Evolutionary conservation across 1,140 invertebrate species (phyloP).

Genomic region (Megalopta genalis): DNA sequence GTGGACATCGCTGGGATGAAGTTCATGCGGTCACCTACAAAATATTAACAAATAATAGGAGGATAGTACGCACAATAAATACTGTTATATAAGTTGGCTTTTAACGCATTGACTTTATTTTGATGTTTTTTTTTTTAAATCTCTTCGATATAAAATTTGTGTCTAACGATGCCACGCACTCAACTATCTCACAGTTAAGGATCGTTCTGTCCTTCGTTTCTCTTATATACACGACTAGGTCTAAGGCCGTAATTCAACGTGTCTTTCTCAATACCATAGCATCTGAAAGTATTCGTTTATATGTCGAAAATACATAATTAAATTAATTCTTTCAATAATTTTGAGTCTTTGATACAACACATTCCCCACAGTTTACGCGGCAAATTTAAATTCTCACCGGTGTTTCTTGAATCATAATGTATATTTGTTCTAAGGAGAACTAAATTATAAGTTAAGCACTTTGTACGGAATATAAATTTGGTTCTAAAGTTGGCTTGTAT

Average conservation of each 20-base stretch:
- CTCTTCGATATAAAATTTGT: slow-evolving; percentile 80
- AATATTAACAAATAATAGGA: neutral
- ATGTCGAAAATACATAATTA: slow-evolving; percentile 29
- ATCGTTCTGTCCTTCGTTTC: slow-evolving; percentile 71
- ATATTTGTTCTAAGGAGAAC: too few relatives aligned
- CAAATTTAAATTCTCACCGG: too few relatives aligned
- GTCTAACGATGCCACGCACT: slow-evolving; percentile 78
- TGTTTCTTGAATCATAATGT: too few relatives aligned
- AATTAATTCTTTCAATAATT: slow-evolving; percentile 11
- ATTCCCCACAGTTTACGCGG: neutral
- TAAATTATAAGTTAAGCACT: too few relatives aligned
- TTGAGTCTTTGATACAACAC: neutral
- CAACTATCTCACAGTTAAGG: slow-evolving; percentile 75
- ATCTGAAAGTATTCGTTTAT: slow-evolving; percentile 37
- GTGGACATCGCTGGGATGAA: too few relatives aligned
- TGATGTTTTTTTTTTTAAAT: slow-evolving; percentile 78
- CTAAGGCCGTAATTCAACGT: slow-evolving; percentile 75
- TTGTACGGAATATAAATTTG: too few relatives aligned
- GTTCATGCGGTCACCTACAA: too few relatives aligned
- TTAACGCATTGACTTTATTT: slow-evolving; percentile 79
- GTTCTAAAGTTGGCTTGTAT: too few relatives aligned
- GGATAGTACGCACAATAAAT: neutral
- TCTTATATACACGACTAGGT: slow-evolving; percentile 79
- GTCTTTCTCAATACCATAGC: slow-evolving; percentile 52
- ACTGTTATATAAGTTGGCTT: slow-evolving; percentile 60